A percentile compares a stretch with the other conserved stretches of the same genome.
Conservation (phyloP, 2,797 vertebrate species). For the Adrianichthys oophorus region DNA sequence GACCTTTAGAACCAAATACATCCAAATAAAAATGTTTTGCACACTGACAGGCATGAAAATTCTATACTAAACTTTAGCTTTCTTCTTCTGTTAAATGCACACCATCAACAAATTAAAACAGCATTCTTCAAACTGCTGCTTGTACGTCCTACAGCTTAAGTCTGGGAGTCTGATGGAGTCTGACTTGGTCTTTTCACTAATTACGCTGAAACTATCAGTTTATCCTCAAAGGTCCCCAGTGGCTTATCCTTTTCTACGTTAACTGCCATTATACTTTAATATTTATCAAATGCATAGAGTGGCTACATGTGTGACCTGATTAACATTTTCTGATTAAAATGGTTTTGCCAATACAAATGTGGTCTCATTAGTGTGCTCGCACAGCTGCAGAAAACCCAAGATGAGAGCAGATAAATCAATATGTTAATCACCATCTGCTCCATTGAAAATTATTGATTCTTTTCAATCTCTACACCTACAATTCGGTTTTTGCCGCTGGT, state of each 20-base stretch:
- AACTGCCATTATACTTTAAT: too few species aligned
- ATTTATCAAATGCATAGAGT: too few species aligned
- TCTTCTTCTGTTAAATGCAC: neutral
- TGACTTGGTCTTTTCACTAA: too few species aligned
- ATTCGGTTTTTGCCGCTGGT: too few species aligned
- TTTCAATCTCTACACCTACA: neutral
- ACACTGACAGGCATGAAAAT: neutral
- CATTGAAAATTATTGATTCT: neutral
- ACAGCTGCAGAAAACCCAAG: slow-evolving; percentile 6
- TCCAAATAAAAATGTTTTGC: slow-evolving; percentile 1
- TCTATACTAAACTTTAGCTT: neutral
- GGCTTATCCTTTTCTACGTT: too few species aligned
- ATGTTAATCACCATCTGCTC: slow-evolving; percentile 3
- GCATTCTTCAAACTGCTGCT: too few species aligned
- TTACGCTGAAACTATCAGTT: too few species aligned
- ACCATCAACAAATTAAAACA: neutral
- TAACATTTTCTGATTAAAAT: too few species aligned
- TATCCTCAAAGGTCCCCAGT: too few species aligned
- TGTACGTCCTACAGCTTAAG: too few species aligned
- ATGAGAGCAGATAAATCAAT: slow-evolving; percentile 1
- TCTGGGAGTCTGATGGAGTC: too few species aligned
- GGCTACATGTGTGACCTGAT: too few species aligned
- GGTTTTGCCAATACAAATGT: neutral
- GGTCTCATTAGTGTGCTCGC: neutral
- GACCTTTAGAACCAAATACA: slow-evolving; percentile 8